Base-by-base conservation (phyloP, 2,888 invertebrate genomes). In the Tromatobia lineatoria region DNA sequence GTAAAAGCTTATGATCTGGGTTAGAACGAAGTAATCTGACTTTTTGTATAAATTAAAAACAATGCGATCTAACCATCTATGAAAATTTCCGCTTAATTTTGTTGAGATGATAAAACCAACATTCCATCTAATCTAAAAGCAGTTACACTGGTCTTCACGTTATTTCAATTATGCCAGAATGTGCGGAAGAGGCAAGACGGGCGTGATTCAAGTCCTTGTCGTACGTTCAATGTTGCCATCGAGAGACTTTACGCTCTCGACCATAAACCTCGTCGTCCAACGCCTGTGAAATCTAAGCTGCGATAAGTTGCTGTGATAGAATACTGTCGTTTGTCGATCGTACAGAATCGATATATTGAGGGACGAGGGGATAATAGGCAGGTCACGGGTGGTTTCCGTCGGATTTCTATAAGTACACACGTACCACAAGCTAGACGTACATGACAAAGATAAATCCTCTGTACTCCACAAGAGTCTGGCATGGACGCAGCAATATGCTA, bases 261-360 rank as follows among this genome's bases (percentile, higher is more conserved):
- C 83, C 87, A 88, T 90, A 89, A 90, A 87, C 88, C 88, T 90
- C 88, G 75, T 67, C 80, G 34, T 29, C 25, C 38, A 88, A 90
- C 88, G 88, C 79, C 88, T 89, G 88, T 87, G 89, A 90, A 90
- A 89, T 89, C 88, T 88, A 88, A 89, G 87, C 88, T 85, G 78
- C 88, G 88, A 90, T 90, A 90, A 90, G 88, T 85, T 80, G 85
- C 77, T 66, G 69, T 88, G 81, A 85, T 78, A 81, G 86, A 80
- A 76, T 83, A 75, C 80, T 59, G 76, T 52, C 66, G 80, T 59
- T 71, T 23, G 54, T 42, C 66, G 70, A 73, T 76, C 66, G 50
- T 66, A 80, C 59, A 66, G 59, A 71, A 70, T 79, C 70, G 54
- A 64, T 83, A 59, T 23, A 73, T 71, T 11, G 50, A 66, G 61